Evolutionary conservation across 2,888 invertebrate genomes (phyloP), one percentile per base, ranked within the genome.

Genomic region (Diplazon laetatorius): DNA sequence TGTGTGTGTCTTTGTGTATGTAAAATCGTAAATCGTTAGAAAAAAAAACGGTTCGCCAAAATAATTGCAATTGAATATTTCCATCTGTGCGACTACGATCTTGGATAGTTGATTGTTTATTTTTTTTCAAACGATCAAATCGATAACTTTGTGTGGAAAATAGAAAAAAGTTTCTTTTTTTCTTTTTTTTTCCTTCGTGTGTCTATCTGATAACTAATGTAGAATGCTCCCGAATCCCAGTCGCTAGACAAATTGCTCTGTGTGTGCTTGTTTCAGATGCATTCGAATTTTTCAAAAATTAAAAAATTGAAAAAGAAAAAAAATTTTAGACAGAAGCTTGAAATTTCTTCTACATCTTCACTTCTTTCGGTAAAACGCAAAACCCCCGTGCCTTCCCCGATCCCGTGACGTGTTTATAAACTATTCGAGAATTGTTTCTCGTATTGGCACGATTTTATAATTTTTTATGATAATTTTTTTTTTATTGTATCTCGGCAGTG

Each of bases 211-310:
- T 39, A 59, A 20, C 12, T 37, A 14, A 25, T 39, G 52, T 66
- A 66, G 52, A 66, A 42, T 75, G 66, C 78, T 75, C 78, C 72
- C 62, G 8, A 16, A 50, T 44, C 55, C 75, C 66, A 57, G 48
- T 59, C 75, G 78, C 78, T 78, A 75, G 78, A 71, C 52, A 66
- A 75, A 71, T 75, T 18, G 70, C 68, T 66, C 66, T 71, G 22
- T 71, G 71, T 66, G 60, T 78, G 78, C 75, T 78, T 78, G 16
- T 63, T 78, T 63, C 55, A 70, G 30, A 74, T 20, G 50, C 39
- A 63, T 65, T 65, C 55, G 12, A 20, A n/a, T n/a, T n/a, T n/a
- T n/a, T n/a, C n/a, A n/a, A n/a, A n/a, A n/a, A n/a, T n/a, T n/a
- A n/a, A n/a, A n/a, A 16, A 20, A 60, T 22, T 42, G 6, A 30